A percentile compares a stretch with the other conserved stretches of the same genome.
These are phyloP conservation scores for Limulus polyphemus DNA, from an alignment of 2,888 invertebrate species.

Conservation along the genomic window DNA sequence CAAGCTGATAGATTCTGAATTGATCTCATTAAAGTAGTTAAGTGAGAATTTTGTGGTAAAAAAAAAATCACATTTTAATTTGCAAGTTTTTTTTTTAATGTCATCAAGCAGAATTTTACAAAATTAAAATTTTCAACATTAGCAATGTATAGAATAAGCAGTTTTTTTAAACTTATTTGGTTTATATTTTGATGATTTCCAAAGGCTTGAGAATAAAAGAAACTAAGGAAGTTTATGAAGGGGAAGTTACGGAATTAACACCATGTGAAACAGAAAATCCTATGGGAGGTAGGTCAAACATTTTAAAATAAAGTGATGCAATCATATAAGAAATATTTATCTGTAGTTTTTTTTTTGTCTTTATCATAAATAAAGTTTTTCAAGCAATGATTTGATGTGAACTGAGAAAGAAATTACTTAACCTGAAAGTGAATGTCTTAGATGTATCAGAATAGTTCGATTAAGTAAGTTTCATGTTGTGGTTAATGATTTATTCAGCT, in stretches of 20 bases:
- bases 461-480: too few relatives aligned
- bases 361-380: not conserved
- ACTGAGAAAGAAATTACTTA: too few relatives aligned
- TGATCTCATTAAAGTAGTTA: not conserved
- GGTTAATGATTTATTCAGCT: too few relatives aligned
- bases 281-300: constrained; percentile 55
- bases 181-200: constrained; percentile 2
- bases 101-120: not conserved
- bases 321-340: not conserved
- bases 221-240: constrained; percentile 98
- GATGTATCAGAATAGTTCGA: too few relatives aligned
- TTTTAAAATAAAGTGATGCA: not conserved
- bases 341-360: not conserved
- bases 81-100: not conserved
- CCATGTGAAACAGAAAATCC: constrained; percentile 96
- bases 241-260: constrained; percentile 95
- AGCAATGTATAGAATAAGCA: too few relatives aligned
- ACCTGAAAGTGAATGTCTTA: too few relatives aligned
- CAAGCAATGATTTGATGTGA: not conserved
- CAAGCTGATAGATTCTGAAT: too few relatives aligned
- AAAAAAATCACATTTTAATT: not conserved
- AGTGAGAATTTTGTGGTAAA: not conserved
- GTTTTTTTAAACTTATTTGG: too few relatives aligned
- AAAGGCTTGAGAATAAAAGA: constrained; percentile 50
- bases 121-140: too few relatives aligned